phyloP scores from a whole-genome alignment of 2,113 vertebrate genomes.

The Oryzias melastigma region DNA sequence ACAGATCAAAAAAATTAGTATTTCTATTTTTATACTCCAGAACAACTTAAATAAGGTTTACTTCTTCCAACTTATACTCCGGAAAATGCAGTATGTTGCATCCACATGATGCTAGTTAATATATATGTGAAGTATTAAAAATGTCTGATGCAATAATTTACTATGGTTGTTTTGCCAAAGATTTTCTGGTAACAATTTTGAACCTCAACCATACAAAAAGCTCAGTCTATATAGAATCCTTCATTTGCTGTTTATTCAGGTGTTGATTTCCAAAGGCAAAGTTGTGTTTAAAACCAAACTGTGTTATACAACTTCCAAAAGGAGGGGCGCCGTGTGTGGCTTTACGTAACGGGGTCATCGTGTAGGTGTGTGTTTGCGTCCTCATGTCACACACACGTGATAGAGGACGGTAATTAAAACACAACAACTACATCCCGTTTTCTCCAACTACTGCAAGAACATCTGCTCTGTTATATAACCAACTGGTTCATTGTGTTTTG shows the following conservation, averaged over 20 bases:
- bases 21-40: too few species aligned
- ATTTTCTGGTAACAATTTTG: too few species aligned
- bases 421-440: conserved; percentile 6
- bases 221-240: not conserved
- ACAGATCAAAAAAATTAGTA: too few species aligned
- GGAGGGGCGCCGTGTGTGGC: conserved; percentile 25
- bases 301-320: conserved; percentile 11
- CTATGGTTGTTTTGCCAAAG: too few species aligned
- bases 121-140: too few species aligned
- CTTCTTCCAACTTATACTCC: too few species aligned
- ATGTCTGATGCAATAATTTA: too few species aligned
- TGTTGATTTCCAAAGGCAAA: not conserved
- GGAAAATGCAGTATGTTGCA: too few species aligned
- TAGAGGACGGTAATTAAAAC: conserved; percentile 22
- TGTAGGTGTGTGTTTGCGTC: conserved; percentile 8
- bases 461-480: conserved; percentile 42
- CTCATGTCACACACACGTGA: conserved; percentile 26
- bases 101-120: too few species aligned
- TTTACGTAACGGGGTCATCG: conserved; percentile 25
- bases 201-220: not conserved
- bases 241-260: not conserved
- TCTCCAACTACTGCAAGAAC: conserved; percentile 22
- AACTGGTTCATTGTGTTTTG: conserved; percentile 1
- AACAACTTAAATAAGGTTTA: too few species aligned
- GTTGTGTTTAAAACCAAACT: not conserved